Base-by-base conservation (phyloP, 2,888 invertebrate species). In the Bugula neritina region DNA sequence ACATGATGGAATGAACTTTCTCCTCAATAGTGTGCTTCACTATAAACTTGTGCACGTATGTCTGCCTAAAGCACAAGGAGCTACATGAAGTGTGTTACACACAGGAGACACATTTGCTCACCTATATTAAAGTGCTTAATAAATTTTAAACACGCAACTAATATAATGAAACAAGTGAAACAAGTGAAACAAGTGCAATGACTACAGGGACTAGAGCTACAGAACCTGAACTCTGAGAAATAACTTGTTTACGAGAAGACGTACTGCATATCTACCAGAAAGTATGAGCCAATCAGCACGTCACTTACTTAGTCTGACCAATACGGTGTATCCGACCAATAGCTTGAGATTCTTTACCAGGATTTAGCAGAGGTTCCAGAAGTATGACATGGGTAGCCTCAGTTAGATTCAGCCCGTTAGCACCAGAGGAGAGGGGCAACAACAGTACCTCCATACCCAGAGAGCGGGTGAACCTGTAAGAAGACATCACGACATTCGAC, bases 361-460 rank as follows among this genome's bases (percentile, higher is more conserved):
- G 88, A 82, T 91, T 90, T 25, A 91, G 84, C 55, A 90, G 86
- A 0, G 91, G 92, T 78, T 92, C 92, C 0, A 90, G 88, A 29
- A 92, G 85, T 69, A 92, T 86, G 0, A 92, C 89, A 82, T 92
- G 90, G 0, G 90, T 90, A 0, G 92, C 92, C 84, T 92, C 91
- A 35, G 89, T 89, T 70, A 92, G 83, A 84, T 92, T 92, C 17
- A 92, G 84, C 0, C 92, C 92, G 81, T 91, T 91, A 0, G 90
- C 87, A n/a, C 91, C 92, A 72, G 87, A 86, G 71, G 86, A 81
- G 25, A 91, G 83, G 0, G 90, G 89, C 78, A 92, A 84, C n/a
- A 92, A 81, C 35, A 92, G 84, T 3, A 88, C 81, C 55, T 78
- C 80, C 1, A 85, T 75, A 10, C 77, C 75, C 1, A 76, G 74